Base-by-base conservation (phyloP, 2,113 vertebrate species). In the Hydrochoerus hydrochaeris region DNA sequence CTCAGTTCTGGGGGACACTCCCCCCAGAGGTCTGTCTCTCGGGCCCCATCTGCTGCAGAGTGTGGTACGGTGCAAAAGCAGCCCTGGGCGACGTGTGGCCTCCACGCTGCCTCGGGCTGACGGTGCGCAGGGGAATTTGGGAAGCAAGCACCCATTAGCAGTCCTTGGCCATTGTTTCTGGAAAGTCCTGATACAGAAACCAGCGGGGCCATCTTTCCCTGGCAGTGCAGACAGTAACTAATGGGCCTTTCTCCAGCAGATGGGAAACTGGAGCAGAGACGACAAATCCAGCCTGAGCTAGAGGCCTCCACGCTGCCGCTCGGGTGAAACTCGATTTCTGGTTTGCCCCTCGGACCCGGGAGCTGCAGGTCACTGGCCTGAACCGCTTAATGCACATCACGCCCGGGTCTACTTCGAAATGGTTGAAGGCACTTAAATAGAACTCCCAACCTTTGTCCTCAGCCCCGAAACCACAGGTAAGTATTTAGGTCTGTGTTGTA, bases 401-500 rank as follows among this genome's bases (percentile, higher is more conserved):
- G 17, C 94, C 54, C 10, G 11, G 90, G 63, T 90, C 95, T 83
- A 20, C 94, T 93, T 57, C 54, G 97, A 96, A 92, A 96, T 71
- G 94, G 97, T 54, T 62, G 94, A 85, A 95, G 86, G 94, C 90
- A 28, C 94, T 94, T 92, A 96, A 90, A 95, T 96, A 95, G 92
- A 91, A 95, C 26, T 19, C 49, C 83, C 97, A 89, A 81, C 90
- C 96, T 98, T 91, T 95, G 91, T 97, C 88, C 97, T 90, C 92
- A 81, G 85, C 92, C 75, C 88, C 0, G 7, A 89, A 89, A 92
- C 85, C 92, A 22, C 90, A 86, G 83, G 97, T 97, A 91, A 96
- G 94, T 87, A 69, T 96, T 95, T 89, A 65, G 96, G 94, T 62
- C 88, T 95, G 88, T 93, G 90, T 94, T 75, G 82, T 95, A 98